Evolutionary conservation across 2,888 invertebrate genomes (phyloP), one percentile per base, ranked within the genome.

Genomic region (Thelaira solivaga): DNA sequence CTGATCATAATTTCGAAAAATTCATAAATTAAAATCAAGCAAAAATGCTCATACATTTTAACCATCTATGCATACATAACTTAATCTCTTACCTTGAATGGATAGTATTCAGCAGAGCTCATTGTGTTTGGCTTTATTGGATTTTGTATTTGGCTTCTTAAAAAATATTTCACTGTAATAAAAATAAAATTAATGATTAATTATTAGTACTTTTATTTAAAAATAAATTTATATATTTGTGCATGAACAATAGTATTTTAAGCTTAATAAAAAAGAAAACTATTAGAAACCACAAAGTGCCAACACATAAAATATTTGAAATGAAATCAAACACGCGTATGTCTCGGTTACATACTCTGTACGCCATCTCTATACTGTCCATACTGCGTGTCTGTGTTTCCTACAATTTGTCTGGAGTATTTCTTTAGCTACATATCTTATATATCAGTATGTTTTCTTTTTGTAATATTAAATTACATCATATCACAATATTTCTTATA

Each of bases 31-130:
- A n/a, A n/a, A n/a, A n/a, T n/a, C n/a, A n/a, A n/a, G n/a, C n/a
- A n/a, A n/a, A n/a, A n/a, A n/a, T n/a, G n/a, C n/a, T n/a, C n/a
- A n/a, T n/a, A n/a, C n/a, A n/a, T n/a, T n/a, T n/a, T n/a, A n/a
- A n/a, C n/a, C n/a, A n/a, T n/a, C n/a, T n/a, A n/a, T n/a, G n/a
- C n/a, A n/a, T n/a, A n/a, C n/a, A n/a, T n/a, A 34, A 31, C 47
- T 53, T 18, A 24, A 95, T 47, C 26, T 83, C 85, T 93, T 89
- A 95, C 95, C 93, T 95, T 95, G 92, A 94, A 95, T 86, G 95
- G 95, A 90, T 95, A 95, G 90, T 95, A 95, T 90, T 95, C 94
- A 86, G 94, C 93, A 88, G 93, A 93, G 89, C 93, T 92, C 94
- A 94, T 94, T 87, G 89, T 92, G 90, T 80, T 81, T 67, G 43